phyloP scores from a whole-genome alignment of 2,888 invertebrate genomes.

The Endotricha flammealis region DNA sequence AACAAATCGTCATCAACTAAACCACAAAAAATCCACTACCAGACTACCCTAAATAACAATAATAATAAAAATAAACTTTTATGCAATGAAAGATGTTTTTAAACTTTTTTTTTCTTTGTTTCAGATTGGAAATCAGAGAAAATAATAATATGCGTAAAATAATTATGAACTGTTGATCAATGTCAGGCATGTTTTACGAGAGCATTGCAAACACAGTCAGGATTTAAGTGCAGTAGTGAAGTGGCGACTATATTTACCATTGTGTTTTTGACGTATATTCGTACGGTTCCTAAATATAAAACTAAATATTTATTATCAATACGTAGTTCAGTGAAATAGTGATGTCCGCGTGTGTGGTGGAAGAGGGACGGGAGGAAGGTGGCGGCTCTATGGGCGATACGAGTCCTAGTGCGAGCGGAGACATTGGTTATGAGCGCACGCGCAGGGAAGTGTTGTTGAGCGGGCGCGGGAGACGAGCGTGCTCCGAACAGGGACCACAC shows the following conservation, averaged over 20 bases:
- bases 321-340: constrained; percentile 31
- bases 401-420: constrained; percentile 27
- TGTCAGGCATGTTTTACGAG: constrained; percentile 8
- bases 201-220: constrained; percentile 10
- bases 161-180: constrained; percentile 1
- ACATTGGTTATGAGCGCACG: constrained; percentile 60
- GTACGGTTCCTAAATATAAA: too few species aligned
- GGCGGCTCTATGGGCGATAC: constrained; percentile 38
- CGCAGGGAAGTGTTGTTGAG: constrained; percentile 75
- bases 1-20: too few species aligned
- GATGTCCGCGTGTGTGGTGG: constrained; percentile 68
- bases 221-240: constrained; percentile 7
- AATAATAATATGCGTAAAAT: background rate
- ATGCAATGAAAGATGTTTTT: background rate
- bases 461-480: constrained; percentile 79
- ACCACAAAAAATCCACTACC: too few species aligned
- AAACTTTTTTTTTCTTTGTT: constrained; percentile 18
- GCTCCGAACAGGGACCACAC: constrained; percentile 85
- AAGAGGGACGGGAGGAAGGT: constrained; percentile 62
- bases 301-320: too few species aligned
- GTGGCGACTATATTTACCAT: background rate
- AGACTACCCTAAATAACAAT: too few species aligned
- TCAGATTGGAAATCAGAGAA: constrained; percentile 12
- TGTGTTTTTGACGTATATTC: background rate
- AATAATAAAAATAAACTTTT: too few species aligned